A percentile compares a stretch with the other conserved stretches of the same genome.
phyloP scores from a whole-genome alignment of 2,797 vertebrate species.

The Helostoma temminkii region DNA sequence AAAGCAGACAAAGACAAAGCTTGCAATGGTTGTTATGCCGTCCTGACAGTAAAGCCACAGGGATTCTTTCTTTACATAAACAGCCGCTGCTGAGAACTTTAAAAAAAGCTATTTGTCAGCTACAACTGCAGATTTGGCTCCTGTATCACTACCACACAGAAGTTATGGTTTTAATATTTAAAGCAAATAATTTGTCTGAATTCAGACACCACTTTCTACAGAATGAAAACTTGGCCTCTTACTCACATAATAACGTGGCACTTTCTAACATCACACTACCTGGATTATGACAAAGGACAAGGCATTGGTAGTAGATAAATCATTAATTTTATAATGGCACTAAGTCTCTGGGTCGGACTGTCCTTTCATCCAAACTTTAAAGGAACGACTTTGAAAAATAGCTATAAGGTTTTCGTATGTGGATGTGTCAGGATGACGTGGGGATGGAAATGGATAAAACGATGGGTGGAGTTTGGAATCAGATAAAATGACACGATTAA shows the following conservation, averaged over 20 bases:
- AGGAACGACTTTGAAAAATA: slow-evolving; percentile 19
- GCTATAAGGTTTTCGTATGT: slow-evolving; percentile 36
- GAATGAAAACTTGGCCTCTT: slow-evolving; percentile 26
- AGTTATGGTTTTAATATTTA: slow-evolving; percentile 28
- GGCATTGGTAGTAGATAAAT: slow-evolving; percentile 52
- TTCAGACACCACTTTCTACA: slow-evolving; percentile 21
- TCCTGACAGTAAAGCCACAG: slow-evolving; percentile 25
- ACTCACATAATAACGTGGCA: slow-evolving; percentile 27
- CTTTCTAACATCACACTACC: slow-evolving; percentile 25
- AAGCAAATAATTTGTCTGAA: slow-evolving; percentile 37
- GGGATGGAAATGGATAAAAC: slow-evolving; percentile 7
- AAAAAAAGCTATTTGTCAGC: slow-evolving; percentile 23
- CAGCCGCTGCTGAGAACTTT: slow-evolving; percentile 25
- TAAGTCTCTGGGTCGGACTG: slow-evolving; percentile 18
- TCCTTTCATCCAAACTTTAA: slow-evolving; percentile 33
- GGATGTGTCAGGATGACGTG: background rate
- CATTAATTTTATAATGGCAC: slow-evolving; percentile 50
- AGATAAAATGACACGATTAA: slow-evolving; percentile 31
- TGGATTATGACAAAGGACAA: slow-evolving; percentile 20
- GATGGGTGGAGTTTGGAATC: slow-evolving; percentile 14
- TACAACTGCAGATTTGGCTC: slow-evolving; percentile 9
- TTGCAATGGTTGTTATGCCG: slow-evolving; percentile 29
- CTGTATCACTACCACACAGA: background rate
- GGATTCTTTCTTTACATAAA: slow-evolving; percentile 28
- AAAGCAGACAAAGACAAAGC: slow-evolving; percentile 16